A percentile compares a stretch with the other conserved stretches of the same genome.
These are phyloP conservation scores for Takifugu ocellatus DNA, from an alignment of 2,797 vertebrate genomes.

Conservation along the genomic window DNA sequence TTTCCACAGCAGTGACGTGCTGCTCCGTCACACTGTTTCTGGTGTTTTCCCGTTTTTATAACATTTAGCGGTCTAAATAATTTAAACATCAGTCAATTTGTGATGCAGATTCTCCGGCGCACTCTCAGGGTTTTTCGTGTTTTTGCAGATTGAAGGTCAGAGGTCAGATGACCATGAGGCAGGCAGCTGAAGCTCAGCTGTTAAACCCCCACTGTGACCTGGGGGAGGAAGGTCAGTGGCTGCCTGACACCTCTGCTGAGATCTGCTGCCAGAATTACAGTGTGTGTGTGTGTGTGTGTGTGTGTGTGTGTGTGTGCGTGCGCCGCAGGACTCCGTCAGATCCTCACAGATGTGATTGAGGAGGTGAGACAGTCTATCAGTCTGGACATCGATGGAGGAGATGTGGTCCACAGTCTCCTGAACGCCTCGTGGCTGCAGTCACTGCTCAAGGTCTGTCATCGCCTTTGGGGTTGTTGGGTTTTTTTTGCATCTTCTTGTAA, in stretches of 20 bases:
- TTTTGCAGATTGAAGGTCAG: conserved; percentile 22
- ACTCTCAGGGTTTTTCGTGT: background rate
- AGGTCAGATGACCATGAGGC: conserved; percentile 59
- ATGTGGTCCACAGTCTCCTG: conserved; percentile 84
- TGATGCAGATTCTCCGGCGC: background rate
- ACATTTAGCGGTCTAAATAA: too few species aligned
- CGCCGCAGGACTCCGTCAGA: conserved; percentile 79
- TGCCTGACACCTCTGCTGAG: background rate
- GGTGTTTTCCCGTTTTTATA: too few species aligned
- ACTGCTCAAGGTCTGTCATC: conserved; percentile 82
- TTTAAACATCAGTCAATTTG: background rate
- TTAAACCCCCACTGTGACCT: conserved; percentile 55
- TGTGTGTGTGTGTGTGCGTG: background rate
- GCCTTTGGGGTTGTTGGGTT: background rate
- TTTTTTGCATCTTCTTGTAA: too few species aligned
- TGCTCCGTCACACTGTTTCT: too few species aligned
- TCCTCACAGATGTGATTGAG: conserved; percentile 83
- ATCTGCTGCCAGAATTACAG: too few species aligned
- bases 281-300: background rate
- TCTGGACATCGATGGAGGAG: conserved; percentile 79
- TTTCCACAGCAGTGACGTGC: too few species aligned
- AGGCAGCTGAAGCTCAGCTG: conserved; percentile 66
- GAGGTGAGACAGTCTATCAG: conserved; percentile 82
- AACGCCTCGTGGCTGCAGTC: conserved; percentile 88
- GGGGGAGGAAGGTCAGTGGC: conserved; percentile 69